These are phyloP conservation scores for Oncorhynchus kisutch DNA, from an alignment of 2,113 vertebrate genomes.

Conservation along the genomic window DNA sequence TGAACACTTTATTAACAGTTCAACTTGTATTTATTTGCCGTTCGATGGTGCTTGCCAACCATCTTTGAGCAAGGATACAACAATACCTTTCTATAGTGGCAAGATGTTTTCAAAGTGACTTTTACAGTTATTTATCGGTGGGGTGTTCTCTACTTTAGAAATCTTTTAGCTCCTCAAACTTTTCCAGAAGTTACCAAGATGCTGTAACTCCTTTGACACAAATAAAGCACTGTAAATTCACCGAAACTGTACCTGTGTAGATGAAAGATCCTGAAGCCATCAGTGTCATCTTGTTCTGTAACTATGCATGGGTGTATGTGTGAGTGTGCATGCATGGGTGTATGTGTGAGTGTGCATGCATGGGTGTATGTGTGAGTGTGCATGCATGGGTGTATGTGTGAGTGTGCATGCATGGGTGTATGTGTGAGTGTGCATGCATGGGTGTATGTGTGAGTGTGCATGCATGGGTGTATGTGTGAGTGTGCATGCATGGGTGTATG, in stretches of 20 bases:
- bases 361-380: slow-evolving; percentile 14
- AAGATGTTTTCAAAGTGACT: background rate
- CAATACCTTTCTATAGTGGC: background rate
- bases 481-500: slow-evolving; percentile 34
- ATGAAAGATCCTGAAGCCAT: background rate
- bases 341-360: too few species aligned
- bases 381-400: slow-evolving; percentile 35
- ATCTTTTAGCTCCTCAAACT: background rate
- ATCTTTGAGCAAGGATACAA: background rate
- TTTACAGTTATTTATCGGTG: background rate
- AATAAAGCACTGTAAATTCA: background rate
- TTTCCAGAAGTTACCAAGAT: background rate
- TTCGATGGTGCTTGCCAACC: background rate
- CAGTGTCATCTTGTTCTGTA: background rate
- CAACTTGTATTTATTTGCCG: background rate
- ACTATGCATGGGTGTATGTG: slow-evolving; percentile 6
- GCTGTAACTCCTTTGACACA: background rate
- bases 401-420: too few species aligned
- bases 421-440: slow-evolving; percentile 17
- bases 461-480: slow-evolving; percentile 3
- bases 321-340: slow-evolving; percentile 24
- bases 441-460: slow-evolving; percentile 45
- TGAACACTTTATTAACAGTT: background rate
- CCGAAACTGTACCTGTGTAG: background rate
- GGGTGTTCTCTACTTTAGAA: background rate